Conservation (phyloP, 1,140 invertebrate genomes). For the Diorhabda sublineata region DNA sequence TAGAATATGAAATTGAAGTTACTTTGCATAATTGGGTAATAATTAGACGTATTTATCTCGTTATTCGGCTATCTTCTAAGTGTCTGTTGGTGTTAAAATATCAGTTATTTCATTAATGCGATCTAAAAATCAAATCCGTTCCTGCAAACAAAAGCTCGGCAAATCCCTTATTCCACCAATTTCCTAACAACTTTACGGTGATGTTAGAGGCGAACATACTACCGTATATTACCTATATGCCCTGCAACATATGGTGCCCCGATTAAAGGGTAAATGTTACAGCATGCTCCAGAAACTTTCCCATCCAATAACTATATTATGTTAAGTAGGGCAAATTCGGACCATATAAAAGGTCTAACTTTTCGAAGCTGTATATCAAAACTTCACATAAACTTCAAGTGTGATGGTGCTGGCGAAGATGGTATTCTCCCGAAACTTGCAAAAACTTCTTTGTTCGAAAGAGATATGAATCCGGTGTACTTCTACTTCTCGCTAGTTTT, state of each 20-base stretch:
- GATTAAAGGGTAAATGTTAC: conserved; percentile 28
- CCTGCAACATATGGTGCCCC: conserved; percentile 23
- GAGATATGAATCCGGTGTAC: not conserved
- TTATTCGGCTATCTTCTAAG: no score
- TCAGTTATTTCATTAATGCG: no score
- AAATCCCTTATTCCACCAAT: not conserved
- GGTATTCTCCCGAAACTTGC: not conserved
- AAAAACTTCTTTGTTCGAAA: conserved; percentile 1
- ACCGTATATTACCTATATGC: conserved; percentile 28
- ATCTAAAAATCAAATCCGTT: no score
- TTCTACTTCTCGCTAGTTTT: conserved; percentile 1
- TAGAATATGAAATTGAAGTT: no score
- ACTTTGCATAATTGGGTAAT: no score
- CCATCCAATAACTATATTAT: conserved; percentile 26
- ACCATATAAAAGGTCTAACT: conserved; percentile 15
- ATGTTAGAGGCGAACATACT: conserved; percentile 25
- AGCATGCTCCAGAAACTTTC: conserved; percentile 25
- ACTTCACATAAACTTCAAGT: conserved; percentile 16
- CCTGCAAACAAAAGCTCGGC: no score
- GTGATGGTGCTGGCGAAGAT: not conserved
- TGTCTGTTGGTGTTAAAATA: no score
- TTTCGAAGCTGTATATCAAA: conserved; percentile 20
- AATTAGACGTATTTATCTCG: no score
- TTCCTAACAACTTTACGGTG: conserved; percentile 23
- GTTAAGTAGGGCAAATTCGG: conserved; percentile 23